Conservation (phyloP, 1,140 invertebrate species). For the Diabrotica virgifera region DNA sequence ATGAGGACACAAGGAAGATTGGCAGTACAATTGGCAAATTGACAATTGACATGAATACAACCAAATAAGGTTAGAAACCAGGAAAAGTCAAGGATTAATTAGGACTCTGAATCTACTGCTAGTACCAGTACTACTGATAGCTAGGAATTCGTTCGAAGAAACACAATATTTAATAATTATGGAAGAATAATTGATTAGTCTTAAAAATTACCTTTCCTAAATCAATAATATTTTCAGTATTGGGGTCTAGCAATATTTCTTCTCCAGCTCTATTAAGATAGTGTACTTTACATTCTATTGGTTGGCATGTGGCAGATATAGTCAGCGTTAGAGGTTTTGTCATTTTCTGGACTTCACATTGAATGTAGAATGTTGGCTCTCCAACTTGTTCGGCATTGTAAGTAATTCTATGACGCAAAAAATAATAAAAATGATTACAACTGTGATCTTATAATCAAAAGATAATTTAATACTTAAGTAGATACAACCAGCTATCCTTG, state of each 20-base stretch:
- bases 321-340: conserved; percentile 43
- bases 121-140: too few relatives aligned
- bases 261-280: conserved; percentile 27
- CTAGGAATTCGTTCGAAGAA: too few relatives aligned
- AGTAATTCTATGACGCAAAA: conserved; percentile 36
- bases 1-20: too few relatives aligned
- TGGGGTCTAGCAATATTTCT: conserved; percentile 29
- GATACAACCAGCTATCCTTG: too few relatives aligned
- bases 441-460: neutral
- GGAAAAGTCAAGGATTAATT: too few relatives aligned
- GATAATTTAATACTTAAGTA: too few relatives aligned
- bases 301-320: conserved; percentile 40
- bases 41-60: too few relatives aligned
- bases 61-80: too few relatives aligned
- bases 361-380: conserved; percentile 44
- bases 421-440: neutral
- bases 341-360: conserved; percentile 47
- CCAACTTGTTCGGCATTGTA: conserved; percentile 44
- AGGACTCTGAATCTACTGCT: too few relatives aligned
- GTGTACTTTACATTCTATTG: conserved; percentile 35
- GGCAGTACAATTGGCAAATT: too few relatives aligned
- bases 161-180: too few relatives aligned
- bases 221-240: conserved; percentile 47
- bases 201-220: conserved; percentile 41
- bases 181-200: too few relatives aligned